Evolutionary conservation across 1,140 invertebrate species (phyloP), one percentile per base, ranked within the genome.

Genomic region (Panulirus ornatus): DNA sequence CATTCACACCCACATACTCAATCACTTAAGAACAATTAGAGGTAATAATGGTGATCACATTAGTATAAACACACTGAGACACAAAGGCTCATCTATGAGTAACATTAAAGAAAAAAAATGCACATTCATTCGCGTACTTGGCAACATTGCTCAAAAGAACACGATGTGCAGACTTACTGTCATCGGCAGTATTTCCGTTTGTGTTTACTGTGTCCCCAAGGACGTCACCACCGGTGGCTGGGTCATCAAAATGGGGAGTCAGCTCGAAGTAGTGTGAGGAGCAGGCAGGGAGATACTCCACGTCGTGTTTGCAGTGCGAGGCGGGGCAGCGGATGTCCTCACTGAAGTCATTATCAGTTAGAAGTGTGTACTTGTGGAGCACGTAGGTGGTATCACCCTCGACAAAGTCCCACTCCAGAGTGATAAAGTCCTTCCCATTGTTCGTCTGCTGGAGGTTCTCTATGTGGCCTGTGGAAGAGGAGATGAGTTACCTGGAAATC

Each of bases 291-390:
- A 88, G 40, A 76, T 88, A 78, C 22, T 70, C 54, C 22, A 70
- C 34, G 22, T 30, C 44, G 27, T 27, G 30, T 36, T 38, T 22
- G 38, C 85, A 88, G 75, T 27, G 8, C 6, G 30, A 8, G 9
- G 0, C 22, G 1, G 27, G 27, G 27, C 85, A 88, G 1, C 58
- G 36, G 22, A 79, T 38, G 9, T 79, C 76, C 1, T 19, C 34
- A 38, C 19, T n/a, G 44, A 78, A 66, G 58, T 88, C 58, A n/a
- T n/a, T 58, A 38, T 88, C 85, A 0, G 63, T 70, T 11, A 22
- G 30, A 2, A 88, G 73, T 1, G 38, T 70, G 40, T 88, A 88
- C 38, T 88, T 88, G 54, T 88, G 85, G n/a, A 88, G 75, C 1
- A 36, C 0, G 40, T 63, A 78, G 0, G 9, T 36, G 38, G 51